These are phyloP conservation scores for Thunnus maccoyii DNA, from an alignment of 2,113 vertebrate species.

Conservation along the genomic window DNA sequence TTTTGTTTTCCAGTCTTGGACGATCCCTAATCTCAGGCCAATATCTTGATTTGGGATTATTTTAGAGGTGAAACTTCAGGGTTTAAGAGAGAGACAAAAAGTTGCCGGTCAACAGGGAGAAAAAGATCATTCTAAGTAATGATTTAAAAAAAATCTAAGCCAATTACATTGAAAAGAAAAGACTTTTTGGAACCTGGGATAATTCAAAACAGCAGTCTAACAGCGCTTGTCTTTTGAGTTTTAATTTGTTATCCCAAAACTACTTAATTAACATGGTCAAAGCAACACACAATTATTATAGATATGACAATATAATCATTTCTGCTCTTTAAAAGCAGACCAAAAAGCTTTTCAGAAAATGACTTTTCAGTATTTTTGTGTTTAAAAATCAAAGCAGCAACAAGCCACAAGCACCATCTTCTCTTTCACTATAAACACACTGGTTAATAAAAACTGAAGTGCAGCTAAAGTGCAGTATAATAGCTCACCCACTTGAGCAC, in stretches of 20 bases:
- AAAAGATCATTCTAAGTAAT: background rate
- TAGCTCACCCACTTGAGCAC: background rate
- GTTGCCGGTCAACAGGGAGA: too few species aligned
- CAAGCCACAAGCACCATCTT: background rate
- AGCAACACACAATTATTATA: background rate
- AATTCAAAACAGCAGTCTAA: background rate
- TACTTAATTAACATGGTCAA: background rate
- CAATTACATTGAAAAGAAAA: background rate
- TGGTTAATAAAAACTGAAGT: constrained; percentile 10
- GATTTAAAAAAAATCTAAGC: background rate
- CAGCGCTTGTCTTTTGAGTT: background rate
- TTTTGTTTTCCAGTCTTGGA: constrained; percentile 22
- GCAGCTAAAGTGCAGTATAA: background rate
- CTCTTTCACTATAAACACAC: background rate
- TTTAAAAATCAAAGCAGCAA: constrained; percentile 18
- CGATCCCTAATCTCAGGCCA: constrained; percentile 59
- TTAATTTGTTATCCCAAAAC: background rate
- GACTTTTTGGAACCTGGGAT: background rate
- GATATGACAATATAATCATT: background rate
- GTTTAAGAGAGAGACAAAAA: background rate
- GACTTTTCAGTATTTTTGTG: background rate
- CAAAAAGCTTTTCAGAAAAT: constrained; percentile 18
- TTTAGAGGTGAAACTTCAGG: background rate
- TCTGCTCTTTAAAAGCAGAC: background rate
- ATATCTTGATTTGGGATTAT: background rate